These are phyloP conservation scores for Drosophila kepulauana DNA, from an alignment of 1,140 invertebrate genomes.

Conservation along the genomic window DNA sequence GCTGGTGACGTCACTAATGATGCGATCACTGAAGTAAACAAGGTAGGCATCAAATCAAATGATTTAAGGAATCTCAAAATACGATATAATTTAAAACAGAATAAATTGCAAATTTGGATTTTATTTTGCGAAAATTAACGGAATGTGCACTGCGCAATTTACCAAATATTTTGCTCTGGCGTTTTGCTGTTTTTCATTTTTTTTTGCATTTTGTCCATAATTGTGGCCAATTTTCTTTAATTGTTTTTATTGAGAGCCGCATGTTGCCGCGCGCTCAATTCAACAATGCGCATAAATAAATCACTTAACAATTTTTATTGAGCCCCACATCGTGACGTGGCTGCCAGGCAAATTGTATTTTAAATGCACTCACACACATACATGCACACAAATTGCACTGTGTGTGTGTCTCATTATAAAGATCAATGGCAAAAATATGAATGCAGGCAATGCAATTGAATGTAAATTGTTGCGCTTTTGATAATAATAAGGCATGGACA, in stretches of 20 bases:
- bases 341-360: constrained; percentile 66
- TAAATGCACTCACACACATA: constrained; percentile 40
- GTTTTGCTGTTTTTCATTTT: constrained; percentile 26
- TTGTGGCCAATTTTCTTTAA: constrained; percentile 71
- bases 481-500: constrained; percentile 8
- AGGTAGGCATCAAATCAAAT: neutral
- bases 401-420: constrained; percentile 57
- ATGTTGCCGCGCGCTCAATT: constrained; percentile 19
- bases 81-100: neutral
- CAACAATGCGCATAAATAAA: constrained; percentile 75
- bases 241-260: constrained; percentile 71
- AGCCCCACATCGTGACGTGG: constrained; percentile 32
- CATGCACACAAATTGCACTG: constrained; percentile 38
- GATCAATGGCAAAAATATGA: constrained; percentile 54
- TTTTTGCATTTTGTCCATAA: constrained; percentile 39
- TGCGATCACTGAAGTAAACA: neutral
- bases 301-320: constrained; percentile 69
- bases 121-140: too few species aligned
- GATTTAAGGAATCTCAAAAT: neutral
- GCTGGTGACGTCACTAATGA: too few species aligned
- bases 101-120: too few species aligned
- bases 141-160: neutral
- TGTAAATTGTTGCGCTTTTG: constrained; percentile 69
- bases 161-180: neutral
- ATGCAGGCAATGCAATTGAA: constrained; percentile 51